A percentile compares a stretch with the other conserved stretches of the same genome.
Evolutionary conservation across 2,888 invertebrate genomes (phyloP).

Genomic region (Camponotus fellah): DNA sequence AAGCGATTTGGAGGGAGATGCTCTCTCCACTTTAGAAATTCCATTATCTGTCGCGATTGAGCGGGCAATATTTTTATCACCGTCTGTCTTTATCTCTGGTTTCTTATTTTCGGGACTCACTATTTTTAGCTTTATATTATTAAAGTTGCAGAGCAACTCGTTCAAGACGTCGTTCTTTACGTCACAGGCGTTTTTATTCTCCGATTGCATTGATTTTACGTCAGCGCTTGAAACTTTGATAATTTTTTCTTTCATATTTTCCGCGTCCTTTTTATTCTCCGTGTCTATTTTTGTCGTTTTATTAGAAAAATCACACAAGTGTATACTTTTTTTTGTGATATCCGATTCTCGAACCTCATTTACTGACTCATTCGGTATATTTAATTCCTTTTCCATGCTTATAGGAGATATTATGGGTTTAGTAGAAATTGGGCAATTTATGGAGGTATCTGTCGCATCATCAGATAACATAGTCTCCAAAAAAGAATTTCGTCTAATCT

Average conservation of each 20-base stretch:
- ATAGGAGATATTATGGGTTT: slow-evolving; percentile 50
- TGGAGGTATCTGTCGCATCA: slow-evolving; percentile 52
- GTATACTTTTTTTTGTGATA: slow-evolving; percentile 1
- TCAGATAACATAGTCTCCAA: slow-evolving; percentile 80
- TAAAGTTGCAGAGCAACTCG: slow-evolving; percentile 82
- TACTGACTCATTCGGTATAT: neutral
- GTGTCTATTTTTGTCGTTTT: slow-evolving; percentile 37
- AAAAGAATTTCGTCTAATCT: slow-evolving; percentile 78
- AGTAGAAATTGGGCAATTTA: slow-evolving; percentile 68
- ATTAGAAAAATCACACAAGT: neutral
- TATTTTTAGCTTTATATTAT: slow-evolving; percentile 79
- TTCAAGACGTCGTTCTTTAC: slow-evolving; percentile 80
- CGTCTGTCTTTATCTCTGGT: slow-evolving; percentile 21
- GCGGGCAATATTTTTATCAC: slow-evolving; percentile 2
- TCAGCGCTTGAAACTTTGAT: neutral
- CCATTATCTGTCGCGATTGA: neutral
- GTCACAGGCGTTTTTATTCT: slow-evolving; percentile 71
- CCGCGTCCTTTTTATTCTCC: slow-evolving; percentile 31
- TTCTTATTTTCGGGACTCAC: slow-evolving; percentile 64
- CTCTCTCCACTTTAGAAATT: neutral
- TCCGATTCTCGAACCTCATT: slow-evolving; percentile 23
- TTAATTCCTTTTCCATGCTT: slow-evolving; percentile 1
- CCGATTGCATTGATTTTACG: slow-evolving; percentile 22
- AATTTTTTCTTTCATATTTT: slow-evolving; percentile 3
- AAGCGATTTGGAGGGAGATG: neutral